These are phyloP conservation scores for Pimephales promelas DNA, from an alignment of 2,113 vertebrate genomes.

Conservation along the genomic window DNA sequence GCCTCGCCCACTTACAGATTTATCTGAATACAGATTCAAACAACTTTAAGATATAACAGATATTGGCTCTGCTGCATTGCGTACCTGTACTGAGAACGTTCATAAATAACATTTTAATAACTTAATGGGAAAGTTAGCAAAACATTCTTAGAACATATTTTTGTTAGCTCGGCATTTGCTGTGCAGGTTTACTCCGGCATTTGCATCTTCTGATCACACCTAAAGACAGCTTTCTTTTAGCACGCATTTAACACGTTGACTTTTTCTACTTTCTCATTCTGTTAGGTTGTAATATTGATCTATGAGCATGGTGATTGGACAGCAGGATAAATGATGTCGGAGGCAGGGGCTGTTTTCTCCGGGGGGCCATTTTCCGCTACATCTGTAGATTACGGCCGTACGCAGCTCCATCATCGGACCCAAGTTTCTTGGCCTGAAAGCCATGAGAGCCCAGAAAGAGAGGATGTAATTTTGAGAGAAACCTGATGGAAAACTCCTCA, in stretches of 20 bases:
- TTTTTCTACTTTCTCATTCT: slow-evolving; percentile 45
- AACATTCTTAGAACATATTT: too few species aligned
- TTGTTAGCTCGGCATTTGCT: background rate
- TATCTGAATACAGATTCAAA: too few species aligned
- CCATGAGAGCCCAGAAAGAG: slow-evolving; percentile 64
- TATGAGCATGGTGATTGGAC: slow-evolving; percentile 71
- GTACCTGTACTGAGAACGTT: too few species aligned
- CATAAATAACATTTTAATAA: too few species aligned
- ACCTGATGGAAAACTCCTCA: slow-evolving; percentile 70
- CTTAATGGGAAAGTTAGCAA: too few species aligned
- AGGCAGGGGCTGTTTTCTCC: slow-evolving; percentile 69
- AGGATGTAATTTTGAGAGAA: slow-evolving; percentile 64
- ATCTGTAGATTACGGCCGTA: slow-evolving; percentile 73
- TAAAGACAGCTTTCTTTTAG: slow-evolving; percentile 58
- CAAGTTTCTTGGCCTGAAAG: slow-evolving; percentile 51
- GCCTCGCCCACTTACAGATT: too few species aligned
- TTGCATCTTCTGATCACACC: slow-evolving; percentile 27
- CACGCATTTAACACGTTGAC: slow-evolving; percentile 62
- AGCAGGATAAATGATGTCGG: slow-evolving; percentile 73
- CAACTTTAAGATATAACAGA: too few species aligned
- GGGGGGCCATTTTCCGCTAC: slow-evolving; percentile 73
- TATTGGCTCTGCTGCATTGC: too few species aligned
- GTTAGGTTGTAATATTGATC: slow-evolving; percentile 72
- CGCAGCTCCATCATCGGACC: slow-evolving; percentile 69
- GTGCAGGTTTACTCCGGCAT: background rate